Evolutionary conservation across 1,140 invertebrate species (phyloP).

Genomic region (Drosophila guanche): DNA sequence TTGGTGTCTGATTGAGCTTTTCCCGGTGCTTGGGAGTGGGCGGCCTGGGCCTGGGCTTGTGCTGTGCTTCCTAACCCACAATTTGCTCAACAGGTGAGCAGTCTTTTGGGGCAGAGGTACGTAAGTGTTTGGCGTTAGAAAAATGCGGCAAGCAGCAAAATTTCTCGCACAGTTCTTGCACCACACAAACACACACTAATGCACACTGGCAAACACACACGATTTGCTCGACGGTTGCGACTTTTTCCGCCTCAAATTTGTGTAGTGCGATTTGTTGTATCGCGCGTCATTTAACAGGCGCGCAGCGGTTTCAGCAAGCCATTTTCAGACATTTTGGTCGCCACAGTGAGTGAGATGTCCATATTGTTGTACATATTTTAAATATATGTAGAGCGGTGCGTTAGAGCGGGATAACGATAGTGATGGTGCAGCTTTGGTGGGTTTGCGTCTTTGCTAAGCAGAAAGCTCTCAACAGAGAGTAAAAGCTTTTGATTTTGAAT

Average conservation of each 20-base stretch:
- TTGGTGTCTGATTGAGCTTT: slow-evolving; percentile 49
- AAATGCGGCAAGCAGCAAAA: slow-evolving; percentile 56
- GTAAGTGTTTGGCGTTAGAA: slow-evolving; percentile 27
- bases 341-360: slow-evolving; percentile 23
- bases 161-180: slow-evolving; percentile 1
- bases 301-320: slow-evolving; percentile 45
- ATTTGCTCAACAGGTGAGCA: slow-evolving; percentile 22
- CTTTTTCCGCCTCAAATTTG: slow-evolving; percentile 60
- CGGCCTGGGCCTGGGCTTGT: too few relatives aligned
- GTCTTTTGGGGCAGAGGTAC: slow-evolving; percentile 2
- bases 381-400: background rate
- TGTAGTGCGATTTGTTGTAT: slow-evolving; percentile 79
- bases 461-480: background rate
- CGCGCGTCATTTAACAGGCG: slow-evolving; percentile 75
- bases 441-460: slow-evolving; percentile 25
- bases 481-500: background rate
- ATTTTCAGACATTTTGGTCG: slow-evolving; percentile 39
- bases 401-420: slow-evolving; percentile 8
- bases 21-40: background rate
- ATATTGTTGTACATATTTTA: slow-evolving; percentile 1
- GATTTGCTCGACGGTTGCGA: slow-evolving; percentile 35
- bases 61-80: slow-evolving; percentile 19
- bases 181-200: slow-evolving; percentile 1
- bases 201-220: slow-evolving; percentile 3
- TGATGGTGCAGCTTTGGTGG: background rate